Evolutionary conservation across 1,140 invertebrate genomes (phyloP).

Genomic region (Daktulosphaira vitifoliae): DNA sequence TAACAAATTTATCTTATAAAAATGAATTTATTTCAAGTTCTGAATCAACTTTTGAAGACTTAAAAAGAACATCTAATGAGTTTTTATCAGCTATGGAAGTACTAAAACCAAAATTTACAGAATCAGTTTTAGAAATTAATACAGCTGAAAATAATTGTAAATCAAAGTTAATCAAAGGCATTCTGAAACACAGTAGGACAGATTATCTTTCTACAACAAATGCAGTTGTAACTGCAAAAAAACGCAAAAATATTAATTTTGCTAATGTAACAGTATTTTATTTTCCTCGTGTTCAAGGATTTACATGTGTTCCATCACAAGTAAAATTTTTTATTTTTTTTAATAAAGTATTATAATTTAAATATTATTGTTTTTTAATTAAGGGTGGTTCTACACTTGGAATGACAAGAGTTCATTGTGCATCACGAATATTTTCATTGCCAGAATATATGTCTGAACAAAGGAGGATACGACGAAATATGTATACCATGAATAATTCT

Average conservation of each 20-base stretch:
- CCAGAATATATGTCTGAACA: constrained; percentile 80
- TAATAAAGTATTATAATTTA: background rate
- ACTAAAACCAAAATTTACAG: constrained; percentile 14
- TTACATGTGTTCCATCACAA: constrained; percentile 93
- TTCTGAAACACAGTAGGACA: constrained; percentile 45
- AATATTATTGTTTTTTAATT: constrained; percentile 29
- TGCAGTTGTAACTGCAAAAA: constrained; percentile 44
- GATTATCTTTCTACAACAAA: background rate
- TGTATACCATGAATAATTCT: constrained; percentile 65
- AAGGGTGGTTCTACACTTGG: constrained; percentile 88
- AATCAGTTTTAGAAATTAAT: background rate
- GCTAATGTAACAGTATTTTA: constrained; percentile 90
- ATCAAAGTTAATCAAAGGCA: constrained; percentile 45
- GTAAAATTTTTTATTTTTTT: constrained; percentile 41
- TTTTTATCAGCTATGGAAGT: constrained; percentile 35
- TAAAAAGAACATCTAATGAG: constrained; percentile 26
- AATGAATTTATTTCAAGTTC: background rate
- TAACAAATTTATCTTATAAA: constrained; percentile 5
- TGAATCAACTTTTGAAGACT: constrained; percentile 26
- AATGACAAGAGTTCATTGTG: constrained; percentile 81
- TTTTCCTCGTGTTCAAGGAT: constrained; percentile 92
- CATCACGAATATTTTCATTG: constrained; percentile 65
- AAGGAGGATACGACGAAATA: constrained; percentile 69
- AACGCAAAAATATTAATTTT: constrained; percentile 74
- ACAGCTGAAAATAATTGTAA: constrained; percentile 35